These are phyloP conservation scores for Atrichornis clamosus DNA, from an alignment of 2,113 vertebrate genomes.

Conservation along the genomic window DNA sequence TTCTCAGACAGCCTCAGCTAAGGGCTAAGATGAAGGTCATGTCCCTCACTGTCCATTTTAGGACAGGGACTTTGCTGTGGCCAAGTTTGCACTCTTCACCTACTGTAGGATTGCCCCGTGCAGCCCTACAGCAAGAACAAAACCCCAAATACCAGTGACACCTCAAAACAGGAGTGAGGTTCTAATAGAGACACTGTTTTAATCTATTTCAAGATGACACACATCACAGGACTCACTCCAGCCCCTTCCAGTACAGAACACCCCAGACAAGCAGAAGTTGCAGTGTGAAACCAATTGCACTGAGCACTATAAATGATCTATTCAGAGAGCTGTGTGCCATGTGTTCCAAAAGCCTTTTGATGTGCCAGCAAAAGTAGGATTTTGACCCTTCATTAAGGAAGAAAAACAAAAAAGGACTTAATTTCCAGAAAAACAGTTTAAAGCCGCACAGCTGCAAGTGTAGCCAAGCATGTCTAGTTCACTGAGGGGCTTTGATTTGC, in stretches of 20 bases:
- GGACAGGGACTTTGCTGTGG: not conserved
- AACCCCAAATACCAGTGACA: not conserved
- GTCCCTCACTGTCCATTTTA: not conserved
- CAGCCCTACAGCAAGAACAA: not conserved
- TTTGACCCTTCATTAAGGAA: constrained; percentile 21
- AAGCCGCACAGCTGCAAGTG: not conserved
- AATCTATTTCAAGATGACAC: not conserved
- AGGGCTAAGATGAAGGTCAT: not conserved
- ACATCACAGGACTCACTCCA: not conserved
- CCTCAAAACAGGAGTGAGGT: not conserved
- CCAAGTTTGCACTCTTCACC: not conserved
- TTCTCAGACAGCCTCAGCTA: not conserved
- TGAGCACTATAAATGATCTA: not conserved
- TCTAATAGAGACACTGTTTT: not conserved
- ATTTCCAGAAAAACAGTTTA: not conserved
- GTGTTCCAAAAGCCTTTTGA: not conserved
- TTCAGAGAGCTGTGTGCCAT: not conserved
- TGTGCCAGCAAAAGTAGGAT: not conserved
- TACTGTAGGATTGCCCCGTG: not conserved
- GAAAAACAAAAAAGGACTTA: not conserved
- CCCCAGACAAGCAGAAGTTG: not conserved
- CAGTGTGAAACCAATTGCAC: not conserved
- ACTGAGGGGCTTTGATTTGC: not conserved
- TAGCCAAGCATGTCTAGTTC: not conserved
- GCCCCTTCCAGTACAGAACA: not conserved